phyloP scores from a whole-genome alignment of 1,140 invertebrate species.

The Chionoecetes opilio region DNA sequence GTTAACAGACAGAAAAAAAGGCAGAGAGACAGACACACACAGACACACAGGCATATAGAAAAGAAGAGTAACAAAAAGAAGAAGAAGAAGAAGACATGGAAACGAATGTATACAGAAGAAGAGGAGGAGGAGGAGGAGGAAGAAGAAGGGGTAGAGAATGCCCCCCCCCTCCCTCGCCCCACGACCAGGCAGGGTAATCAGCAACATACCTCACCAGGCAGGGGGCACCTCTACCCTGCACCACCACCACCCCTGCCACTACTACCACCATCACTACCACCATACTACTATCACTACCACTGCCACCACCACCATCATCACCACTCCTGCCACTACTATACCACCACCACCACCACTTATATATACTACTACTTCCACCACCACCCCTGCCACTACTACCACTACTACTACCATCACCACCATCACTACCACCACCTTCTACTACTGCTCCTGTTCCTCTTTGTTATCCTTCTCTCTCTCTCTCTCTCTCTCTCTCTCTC shows the following conservation, averaged over 20 bases:
- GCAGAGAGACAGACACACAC: no score
- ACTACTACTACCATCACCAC: not conserved
- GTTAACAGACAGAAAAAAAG: no score
- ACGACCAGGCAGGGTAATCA: constrained; percentile 41
- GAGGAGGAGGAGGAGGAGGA: not conserved
- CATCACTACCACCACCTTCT: not conserved
- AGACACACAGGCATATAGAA: not conserved
- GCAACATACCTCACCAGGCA: constrained; percentile 60
- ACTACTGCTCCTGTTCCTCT: no score
- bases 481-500: not conserved
- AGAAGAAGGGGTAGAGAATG: not conserved
- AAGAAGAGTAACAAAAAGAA: not conserved
- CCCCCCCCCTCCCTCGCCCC: no score
- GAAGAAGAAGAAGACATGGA: no score
- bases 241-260: no score
- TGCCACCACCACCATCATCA: not conserved
- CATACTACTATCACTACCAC: no score
- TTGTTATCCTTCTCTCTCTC: not conserved
- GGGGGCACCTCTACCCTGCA: constrained; percentile 24
- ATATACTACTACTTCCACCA: no score
- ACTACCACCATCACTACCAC: not conserved
- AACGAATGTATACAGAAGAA: not conserved
- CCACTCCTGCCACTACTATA: not conserved
- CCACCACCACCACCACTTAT: not conserved
- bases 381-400: not conserved